Percentiles rank a stretch among this genome's conserved stretches.
phyloP scores from a whole-genome alignment of 2,113 vertebrate genomes.

The Callionymus lyra region DNA sequence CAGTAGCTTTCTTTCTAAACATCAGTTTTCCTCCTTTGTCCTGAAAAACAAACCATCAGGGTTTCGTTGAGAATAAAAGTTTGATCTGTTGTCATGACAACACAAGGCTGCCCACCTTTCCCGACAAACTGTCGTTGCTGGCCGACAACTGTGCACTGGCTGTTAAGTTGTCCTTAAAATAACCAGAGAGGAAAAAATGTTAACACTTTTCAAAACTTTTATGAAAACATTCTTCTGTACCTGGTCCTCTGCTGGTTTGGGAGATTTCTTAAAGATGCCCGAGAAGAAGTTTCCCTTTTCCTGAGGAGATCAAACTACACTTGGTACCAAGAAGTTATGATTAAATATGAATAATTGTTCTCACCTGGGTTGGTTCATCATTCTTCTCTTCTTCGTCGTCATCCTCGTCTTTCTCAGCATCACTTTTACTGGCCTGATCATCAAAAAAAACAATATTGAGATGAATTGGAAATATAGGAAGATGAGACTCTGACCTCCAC shows the following conservation, averaged over 20 bases:
- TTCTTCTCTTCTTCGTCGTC: conserved; percentile 16
- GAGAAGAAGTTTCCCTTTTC: conserved; percentile 29
- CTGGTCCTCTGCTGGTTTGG: conserved; percentile 23
- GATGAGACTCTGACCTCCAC: conserved; percentile 14
- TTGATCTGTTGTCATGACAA: not conserved
- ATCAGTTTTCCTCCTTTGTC: conserved; percentile 41
- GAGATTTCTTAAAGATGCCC: conserved; percentile 23
- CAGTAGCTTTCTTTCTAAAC: conserved; percentile 38
- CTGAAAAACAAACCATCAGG: conserved; percentile 6
- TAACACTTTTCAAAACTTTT: not conserved
- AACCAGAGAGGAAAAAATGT: not conserved
- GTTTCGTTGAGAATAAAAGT: not conserved
- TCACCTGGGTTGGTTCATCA: conserved; percentile 7
- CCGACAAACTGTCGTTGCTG: conserved; percentile 49
- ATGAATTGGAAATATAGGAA: not conserved
- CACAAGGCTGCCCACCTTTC: conserved; percentile 30
- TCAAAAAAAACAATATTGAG: not conserved
- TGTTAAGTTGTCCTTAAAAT: conserved; percentile 28
- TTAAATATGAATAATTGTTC: not conserved
- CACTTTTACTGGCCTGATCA: conserved; percentile 20
- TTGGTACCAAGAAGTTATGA: no score
- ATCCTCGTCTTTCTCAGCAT: conserved; percentile 16
- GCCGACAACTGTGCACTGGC: conserved; percentile 20
- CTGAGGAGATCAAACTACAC: no score
- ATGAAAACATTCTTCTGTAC: conserved; percentile 3